Evolutionary conservation across 2,888 invertebrate genomes (phyloP), one percentile per base, ranked within the genome.

Genomic region (Physocephala rufipes): DNA sequence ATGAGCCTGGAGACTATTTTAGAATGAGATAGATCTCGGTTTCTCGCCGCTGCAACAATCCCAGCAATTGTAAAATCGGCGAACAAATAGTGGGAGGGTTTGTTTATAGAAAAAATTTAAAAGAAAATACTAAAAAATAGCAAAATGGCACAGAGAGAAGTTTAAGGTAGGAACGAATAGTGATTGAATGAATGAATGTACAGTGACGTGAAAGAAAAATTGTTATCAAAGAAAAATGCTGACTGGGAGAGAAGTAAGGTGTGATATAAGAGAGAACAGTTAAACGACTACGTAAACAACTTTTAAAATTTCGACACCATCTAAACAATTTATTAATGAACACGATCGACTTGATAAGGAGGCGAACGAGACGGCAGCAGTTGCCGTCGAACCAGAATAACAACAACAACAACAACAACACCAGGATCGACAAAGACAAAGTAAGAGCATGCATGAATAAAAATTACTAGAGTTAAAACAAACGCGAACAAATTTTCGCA

Each of bases 291-390:
- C 36, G 36, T 61, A n/a, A 61, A 19, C 19, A n/a, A 36, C 59
- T 61, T 26, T 7, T 55, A 55, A 43, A 15, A 66, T 36, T 66
- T 51, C n/a, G 36, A 49, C 65, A 43, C 66, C 36, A 66, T 66
- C 66, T 28, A 16, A 19, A 36, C 55, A 21, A 55, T 66, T 65
- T 30, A 66, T 36, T 55, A 66, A 55, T 66, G 53, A 53, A 30
- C 55, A 36, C 55, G 43, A 30, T 53, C 43, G 43, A 65, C 49
- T 65, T 65, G n/a, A 30, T 19, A 49, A 21, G 28, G 36, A 36
- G 36, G 9, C 36, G 36, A 36, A 4, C 4, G 9, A 36, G 36
- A 9, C 36, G 9, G 9, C 36, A 36, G 36, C 36, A 36, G 36
- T 9, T 7, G 36, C 36, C 36, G n/a, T n/a, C n/a, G n/a, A n/a